phyloP scores from a whole-genome alignment of 2,888 invertebrate genomes.

The Dysmachus trigonus region DNA sequence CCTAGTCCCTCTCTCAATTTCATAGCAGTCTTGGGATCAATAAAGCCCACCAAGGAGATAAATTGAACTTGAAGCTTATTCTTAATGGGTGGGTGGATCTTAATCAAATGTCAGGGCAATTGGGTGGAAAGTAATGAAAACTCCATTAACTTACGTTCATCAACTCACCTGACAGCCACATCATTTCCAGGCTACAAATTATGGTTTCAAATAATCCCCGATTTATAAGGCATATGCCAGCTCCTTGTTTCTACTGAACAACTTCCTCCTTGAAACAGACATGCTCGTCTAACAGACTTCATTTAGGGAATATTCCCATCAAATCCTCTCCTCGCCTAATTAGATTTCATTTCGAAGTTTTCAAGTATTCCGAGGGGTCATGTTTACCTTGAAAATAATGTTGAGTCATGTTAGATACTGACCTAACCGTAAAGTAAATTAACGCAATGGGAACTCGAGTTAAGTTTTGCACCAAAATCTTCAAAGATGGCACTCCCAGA shows the following conservation, averaged over 20 bases:
- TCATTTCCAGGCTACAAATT: constrained; percentile 13
- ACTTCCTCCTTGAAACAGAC: not conserved
- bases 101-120: constrained; percentile 8
- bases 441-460: constrained; percentile 18
- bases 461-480: constrained; percentile 10
- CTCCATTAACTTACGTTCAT: not conserved
- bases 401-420: constrained; percentile 1
- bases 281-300: not conserved
- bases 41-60: constrained; percentile 1
- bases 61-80: not conserved
- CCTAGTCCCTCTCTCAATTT: not conserved
- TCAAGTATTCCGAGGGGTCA: constrained; percentile 23
- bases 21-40: not conserved
- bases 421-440: constrained; percentile 29
- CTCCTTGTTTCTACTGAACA: not conserved
- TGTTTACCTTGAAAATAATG: constrained; percentile 22
- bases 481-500: not conserved
- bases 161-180: not conserved
- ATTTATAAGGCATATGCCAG: constrained; percentile 4
- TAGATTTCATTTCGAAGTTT: constrained; percentile 38
- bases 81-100: not conserved
- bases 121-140: not conserved
- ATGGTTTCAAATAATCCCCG: not conserved
- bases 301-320: constrained; percentile 7
- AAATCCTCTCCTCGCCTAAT: constrained; percentile 26